Evolutionary conservation across 2,797 vertebrate species (phyloP).

Genomic region (Onychomys torridus): DNA sequence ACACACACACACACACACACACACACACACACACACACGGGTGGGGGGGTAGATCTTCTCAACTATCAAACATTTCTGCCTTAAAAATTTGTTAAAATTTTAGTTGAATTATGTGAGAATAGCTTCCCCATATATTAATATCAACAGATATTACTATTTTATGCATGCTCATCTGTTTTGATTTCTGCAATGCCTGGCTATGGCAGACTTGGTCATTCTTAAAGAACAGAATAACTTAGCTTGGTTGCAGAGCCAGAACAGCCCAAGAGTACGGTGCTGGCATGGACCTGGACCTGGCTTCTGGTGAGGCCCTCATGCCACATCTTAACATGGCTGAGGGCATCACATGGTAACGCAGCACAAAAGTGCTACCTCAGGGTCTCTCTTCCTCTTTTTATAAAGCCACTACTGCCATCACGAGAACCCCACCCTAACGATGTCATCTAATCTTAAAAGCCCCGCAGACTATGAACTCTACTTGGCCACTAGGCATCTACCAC

Average conservation of each 20-base stretch:
- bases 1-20: neutral
- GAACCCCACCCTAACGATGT: neutral
- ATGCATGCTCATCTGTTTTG: accelerated
- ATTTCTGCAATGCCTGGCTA: neutral
- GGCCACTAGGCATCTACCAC: neutral
- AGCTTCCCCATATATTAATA: too few species aligned
- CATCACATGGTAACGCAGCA: too few species aligned
- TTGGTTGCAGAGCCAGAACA: neutral
- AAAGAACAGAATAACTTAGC: neutral
- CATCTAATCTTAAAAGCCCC: neutral
- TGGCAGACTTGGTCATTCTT: neutral
- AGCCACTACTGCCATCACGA: neutral
- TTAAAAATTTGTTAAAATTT: neutral
- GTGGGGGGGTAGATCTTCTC: neutral
- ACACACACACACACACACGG: neutral
- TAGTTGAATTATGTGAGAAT: neutral
- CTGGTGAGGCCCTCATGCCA: too few species aligned
- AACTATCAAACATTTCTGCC: neutral
- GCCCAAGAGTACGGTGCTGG: neutral
- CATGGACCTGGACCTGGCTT: neutral
- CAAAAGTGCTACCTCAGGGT: neutral
- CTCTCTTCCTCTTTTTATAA: neutral
- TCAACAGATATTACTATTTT: neutral
- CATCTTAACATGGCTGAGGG: accelerated
- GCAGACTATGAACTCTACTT: neutral